These are phyloP conservation scores for Autographa pulchrina DNA, from an alignment of 2,888 invertebrate species.

Conservation along the genomic window DNA sequence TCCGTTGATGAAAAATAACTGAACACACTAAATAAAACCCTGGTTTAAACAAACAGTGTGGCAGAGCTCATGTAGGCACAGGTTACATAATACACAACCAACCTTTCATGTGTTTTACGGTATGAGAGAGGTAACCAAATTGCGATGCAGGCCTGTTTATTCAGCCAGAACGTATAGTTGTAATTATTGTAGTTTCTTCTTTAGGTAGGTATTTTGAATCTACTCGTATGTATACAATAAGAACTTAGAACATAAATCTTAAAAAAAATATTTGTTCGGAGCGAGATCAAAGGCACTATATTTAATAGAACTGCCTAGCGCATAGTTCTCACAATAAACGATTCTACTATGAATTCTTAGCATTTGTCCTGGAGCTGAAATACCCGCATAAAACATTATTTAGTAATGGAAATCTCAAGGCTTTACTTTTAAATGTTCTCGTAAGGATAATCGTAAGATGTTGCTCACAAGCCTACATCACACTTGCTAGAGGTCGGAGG, in stretches of 20 bases:
- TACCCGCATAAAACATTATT: not conserved
- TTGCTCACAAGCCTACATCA: not conserved
- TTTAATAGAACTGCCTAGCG: not conserved
- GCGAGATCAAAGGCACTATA: not conserved
- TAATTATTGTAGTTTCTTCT: not conserved
- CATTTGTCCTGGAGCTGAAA: not conserved
- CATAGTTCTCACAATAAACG: not conserved
- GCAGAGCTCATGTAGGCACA: too few species aligned
- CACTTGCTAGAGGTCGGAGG: not conserved
- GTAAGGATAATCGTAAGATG: not conserved
- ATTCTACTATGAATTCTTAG: not conserved
- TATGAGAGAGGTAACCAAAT: not conserved
- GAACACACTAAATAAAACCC: not conserved
- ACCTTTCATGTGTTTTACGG: too few species aligned
- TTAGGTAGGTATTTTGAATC: not conserved
- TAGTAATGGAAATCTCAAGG: not conserved
- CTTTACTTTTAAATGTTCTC: not conserved
- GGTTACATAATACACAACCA: too few species aligned
- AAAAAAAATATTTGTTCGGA: not conserved
- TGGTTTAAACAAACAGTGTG: too few species aligned
- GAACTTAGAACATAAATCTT: constrained; percentile 3
- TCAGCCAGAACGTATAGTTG: too few species aligned
- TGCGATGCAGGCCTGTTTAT: not conserved
- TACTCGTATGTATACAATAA: not conserved
- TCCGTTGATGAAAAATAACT: constrained; percentile 16